phyloP scores from a whole-genome alignment of 1,140 invertebrate genomes.

The Nasonia vitripennis region DNA sequence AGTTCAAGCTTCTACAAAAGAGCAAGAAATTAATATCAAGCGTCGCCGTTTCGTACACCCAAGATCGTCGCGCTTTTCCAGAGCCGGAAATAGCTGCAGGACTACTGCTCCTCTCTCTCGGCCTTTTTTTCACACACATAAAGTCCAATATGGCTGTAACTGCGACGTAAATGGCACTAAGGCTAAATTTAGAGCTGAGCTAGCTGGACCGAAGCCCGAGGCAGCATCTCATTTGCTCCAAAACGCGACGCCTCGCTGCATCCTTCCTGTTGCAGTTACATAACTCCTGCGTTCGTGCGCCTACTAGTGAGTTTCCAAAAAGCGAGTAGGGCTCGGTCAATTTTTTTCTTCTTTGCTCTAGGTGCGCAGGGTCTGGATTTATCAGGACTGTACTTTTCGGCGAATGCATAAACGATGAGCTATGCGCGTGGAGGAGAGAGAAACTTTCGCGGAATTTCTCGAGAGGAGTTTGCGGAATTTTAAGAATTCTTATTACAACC shows the following conservation, averaged over 20 bases:
- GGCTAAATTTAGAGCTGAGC: conserved; percentile 8
- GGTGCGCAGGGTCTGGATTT: not conserved
- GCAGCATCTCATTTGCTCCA: not conserved
- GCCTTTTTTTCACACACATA: not conserved
- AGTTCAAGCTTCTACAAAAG: too few species aligned
- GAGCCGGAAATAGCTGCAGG: not conserved
- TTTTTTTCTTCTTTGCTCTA: not conserved
- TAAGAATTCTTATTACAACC: conserved; percentile 7
- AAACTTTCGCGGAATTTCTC: not conserved
- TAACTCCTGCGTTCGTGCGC: not conserved
- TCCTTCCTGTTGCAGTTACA: not conserved
- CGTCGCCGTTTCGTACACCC: too few species aligned
- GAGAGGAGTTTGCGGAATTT: conserved; percentile 1
- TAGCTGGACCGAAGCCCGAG: not conserved
- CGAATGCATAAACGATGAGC: not conserved
- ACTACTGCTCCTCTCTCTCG: not conserved
- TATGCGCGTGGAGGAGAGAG: too few species aligned
- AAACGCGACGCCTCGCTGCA: not conserved
- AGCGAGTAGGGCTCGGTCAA: not conserved
- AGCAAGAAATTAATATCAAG: not conserved
- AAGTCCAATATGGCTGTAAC: conserved; percentile 17
- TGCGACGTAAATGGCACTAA: conserved; percentile 14
- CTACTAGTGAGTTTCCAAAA: not conserved
- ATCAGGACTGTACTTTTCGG: not conserved
- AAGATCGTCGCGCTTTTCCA: not conserved